Evolutionary conservation across 2,888 invertebrate species (phyloP).

Genomic region (Balanococcus diminutus): DNA sequence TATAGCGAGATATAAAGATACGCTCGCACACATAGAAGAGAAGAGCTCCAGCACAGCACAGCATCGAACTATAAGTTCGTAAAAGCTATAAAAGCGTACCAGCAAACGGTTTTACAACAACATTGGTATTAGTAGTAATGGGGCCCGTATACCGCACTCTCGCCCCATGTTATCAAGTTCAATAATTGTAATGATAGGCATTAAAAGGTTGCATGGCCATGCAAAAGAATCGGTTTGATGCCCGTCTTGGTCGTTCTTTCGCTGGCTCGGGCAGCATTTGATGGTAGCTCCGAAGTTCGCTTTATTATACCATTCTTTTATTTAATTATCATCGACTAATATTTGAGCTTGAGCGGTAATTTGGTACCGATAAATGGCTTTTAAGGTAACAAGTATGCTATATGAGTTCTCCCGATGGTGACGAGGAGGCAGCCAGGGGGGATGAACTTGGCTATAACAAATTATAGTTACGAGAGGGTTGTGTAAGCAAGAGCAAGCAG

Average conservation of each 20-base stretch:
- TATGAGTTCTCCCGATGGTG: neutral
- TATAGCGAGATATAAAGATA: neutral
- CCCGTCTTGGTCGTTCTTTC: neutral
- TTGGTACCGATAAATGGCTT: constrained; percentile 35
- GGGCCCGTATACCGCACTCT: too few species aligned
- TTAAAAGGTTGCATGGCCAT: constrained; percentile 21
- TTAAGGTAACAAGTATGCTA: constrained; percentile 7
- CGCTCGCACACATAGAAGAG: too few species aligned
- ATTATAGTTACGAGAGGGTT: neutral
- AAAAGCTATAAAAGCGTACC: constrained; percentile 33
- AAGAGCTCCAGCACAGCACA: too few species aligned
- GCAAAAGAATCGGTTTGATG: neutral
- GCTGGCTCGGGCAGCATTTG: neutral
- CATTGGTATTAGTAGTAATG: constrained; percentile 42
- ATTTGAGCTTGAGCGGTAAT: constrained; percentile 35
- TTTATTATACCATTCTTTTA: constrained; percentile 25
- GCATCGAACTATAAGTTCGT: constrained; percentile 6
- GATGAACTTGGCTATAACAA: too few species aligned
- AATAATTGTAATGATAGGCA: constrained; percentile 39
- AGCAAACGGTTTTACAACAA: constrained; percentile 11
- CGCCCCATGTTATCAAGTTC: too few species aligned
- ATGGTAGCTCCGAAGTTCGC: neutral
- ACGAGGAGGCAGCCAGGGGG: too few species aligned
- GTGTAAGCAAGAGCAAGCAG: neutral
- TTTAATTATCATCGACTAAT: constrained; percentile 33